Conservation (phyloP, 2,113 vertebrate species). For the Pelvicachromis taeniatus region DNA sequence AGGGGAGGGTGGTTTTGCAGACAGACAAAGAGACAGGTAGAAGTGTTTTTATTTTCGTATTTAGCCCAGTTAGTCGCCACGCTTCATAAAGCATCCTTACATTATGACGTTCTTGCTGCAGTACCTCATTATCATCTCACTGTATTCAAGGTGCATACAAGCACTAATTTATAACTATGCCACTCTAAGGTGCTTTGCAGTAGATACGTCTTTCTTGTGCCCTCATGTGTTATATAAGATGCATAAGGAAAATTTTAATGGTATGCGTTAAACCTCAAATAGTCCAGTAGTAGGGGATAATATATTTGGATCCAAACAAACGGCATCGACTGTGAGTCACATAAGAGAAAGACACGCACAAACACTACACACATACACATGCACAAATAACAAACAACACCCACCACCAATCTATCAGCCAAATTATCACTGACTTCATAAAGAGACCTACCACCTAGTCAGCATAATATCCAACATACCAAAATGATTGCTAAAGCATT, state of each 20-base stretch:
- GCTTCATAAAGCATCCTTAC: not conserved
- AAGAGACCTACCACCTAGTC: not conserved
- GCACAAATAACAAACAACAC: not conserved
- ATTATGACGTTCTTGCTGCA: not conserved
- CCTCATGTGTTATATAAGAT: not conserved
- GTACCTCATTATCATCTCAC: slow-evolving; percentile 30
- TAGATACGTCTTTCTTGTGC: not conserved
- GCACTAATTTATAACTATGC: slow-evolving; percentile 9
- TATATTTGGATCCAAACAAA: not conserved
- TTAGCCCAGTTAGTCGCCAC: not conserved
- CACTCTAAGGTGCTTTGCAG: not conserved
- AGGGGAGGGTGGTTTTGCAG: not conserved
- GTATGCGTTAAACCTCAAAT: not conserved
- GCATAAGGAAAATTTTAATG: not conserved
- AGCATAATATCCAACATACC: not conserved
- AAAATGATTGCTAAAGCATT: not conserved
- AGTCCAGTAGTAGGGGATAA: not conserved
- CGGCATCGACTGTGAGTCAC: not conserved
- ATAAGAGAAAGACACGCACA: not conserved
- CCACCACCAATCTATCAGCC: not conserved
- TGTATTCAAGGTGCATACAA: slow-evolving; percentile 22
- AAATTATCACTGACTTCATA: not conserved
- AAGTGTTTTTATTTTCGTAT: slow-evolving; percentile 16
- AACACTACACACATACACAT: not conserved
- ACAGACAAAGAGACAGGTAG: slow-evolving; percentile 10